phyloP scores from a whole-genome alignment of 1,140 invertebrate species.

The Temnothorax curvispinosus region DNA sequence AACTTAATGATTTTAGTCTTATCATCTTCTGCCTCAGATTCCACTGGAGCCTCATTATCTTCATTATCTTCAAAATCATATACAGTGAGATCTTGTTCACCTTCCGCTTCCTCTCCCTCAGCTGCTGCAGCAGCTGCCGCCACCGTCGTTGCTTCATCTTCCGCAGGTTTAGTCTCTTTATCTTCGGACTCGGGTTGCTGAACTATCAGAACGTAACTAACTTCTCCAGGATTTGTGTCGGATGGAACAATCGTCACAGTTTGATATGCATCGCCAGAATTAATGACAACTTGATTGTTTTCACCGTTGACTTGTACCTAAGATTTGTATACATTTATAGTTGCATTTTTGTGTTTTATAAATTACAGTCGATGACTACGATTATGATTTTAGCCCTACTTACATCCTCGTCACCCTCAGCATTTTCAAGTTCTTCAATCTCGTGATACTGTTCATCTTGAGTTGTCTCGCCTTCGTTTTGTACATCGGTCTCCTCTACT shows the following conservation, averaged over 20 bases:
- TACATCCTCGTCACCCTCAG: slow-evolving; percentile 82
- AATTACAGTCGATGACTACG: background rate
- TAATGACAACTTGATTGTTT: slow-evolving; percentile 86
- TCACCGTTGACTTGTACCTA: slow-evolving; percentile 78
- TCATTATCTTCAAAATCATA: slow-evolving; percentile 89
- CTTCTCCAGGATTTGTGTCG: slow-evolving; percentile 91
- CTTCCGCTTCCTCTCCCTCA: slow-evolving; percentile 87
- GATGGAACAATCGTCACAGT: slow-evolving; percentile 95
- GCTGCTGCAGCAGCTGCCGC: slow-evolving; percentile 86
- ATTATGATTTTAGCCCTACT: slow-evolving; percentile 38
- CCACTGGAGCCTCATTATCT: slow-evolving; percentile 86
- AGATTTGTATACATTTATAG: background rate
- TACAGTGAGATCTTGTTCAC: slow-evolving; percentile 88
- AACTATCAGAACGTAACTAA: slow-evolving; percentile 96
- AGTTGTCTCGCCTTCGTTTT: slow-evolving; percentile 78
- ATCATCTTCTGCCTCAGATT: slow-evolving; percentile 90
- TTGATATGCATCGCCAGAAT: slow-evolving; percentile 90
- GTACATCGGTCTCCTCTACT: slow-evolving; percentile 84
- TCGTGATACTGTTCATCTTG: slow-evolving; percentile 84
- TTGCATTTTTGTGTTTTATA: background rate
- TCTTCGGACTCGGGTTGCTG: slow-evolving; percentile 89
- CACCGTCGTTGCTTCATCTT: slow-evolving; percentile 84
- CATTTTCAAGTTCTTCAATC: slow-evolving; percentile 86
- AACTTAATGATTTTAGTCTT: slow-evolving; percentile 90
- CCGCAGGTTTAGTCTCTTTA: slow-evolving; percentile 85